These are phyloP conservation scores for Echinometra lucunter DNA, from an alignment of 53 echinoderm and acorn worm genomes.

Conservation along the genomic window DNA sequence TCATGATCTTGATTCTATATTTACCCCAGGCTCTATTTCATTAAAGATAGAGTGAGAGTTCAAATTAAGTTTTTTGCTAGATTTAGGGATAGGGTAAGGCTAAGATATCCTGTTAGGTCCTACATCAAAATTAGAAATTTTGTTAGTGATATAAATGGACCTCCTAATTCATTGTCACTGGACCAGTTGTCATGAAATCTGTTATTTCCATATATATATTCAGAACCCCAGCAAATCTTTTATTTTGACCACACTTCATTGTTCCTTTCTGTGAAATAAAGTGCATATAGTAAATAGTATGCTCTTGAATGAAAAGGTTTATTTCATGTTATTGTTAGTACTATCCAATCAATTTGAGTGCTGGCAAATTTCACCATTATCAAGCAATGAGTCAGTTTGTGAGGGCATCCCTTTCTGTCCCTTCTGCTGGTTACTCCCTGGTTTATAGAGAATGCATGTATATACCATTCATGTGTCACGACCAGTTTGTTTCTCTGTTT, in stretches of 20 bases:
- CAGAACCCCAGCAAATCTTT: no score
- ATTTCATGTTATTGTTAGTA: no score
- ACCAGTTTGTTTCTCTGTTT: conserved; percentile 1
- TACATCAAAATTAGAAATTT: neutral
- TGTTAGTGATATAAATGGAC: neutral
- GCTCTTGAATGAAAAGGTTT: no score
- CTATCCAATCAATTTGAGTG: neutral
- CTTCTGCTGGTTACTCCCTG: neutral
- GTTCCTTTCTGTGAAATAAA: no score
- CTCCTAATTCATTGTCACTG: neutral
- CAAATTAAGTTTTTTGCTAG: neutral
- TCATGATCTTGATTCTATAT: neutral
- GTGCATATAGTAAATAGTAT: no score
- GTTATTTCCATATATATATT: no score
- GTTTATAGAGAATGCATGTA: neutral
- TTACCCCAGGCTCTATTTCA: neutral
- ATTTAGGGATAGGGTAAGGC: neutral
- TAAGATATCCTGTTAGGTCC: neutral
- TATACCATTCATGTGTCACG: neutral
- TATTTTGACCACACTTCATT: no score
- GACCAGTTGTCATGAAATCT: no score
- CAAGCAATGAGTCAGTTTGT: neutral
- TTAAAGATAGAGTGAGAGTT: neutral
- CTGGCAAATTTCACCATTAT: neutral
- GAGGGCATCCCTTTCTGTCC: neutral